phyloP scores from a whole-genome alignment of 2,113 vertebrate genomes.

The Clarias magur region DNA sequence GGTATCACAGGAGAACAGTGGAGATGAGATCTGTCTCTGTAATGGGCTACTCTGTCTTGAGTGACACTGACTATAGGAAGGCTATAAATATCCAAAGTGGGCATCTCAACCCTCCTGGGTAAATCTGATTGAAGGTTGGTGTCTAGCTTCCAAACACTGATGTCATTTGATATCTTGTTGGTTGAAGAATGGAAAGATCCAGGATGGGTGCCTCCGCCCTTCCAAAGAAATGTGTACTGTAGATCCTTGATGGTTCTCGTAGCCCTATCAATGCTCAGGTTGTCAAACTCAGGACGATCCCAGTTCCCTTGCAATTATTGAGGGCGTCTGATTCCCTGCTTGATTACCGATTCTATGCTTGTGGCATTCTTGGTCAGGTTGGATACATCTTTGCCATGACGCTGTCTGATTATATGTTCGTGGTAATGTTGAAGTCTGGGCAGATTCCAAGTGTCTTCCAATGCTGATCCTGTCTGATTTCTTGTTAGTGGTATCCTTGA shows the following conservation, averaged over 20 bases:
- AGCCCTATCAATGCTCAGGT: not conserved
- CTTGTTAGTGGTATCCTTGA: slow-evolving; percentile 1
- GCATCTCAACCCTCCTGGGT: not conserved
- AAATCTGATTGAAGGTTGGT: not conserved
- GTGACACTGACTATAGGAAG: not conserved
- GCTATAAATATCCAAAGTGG: not conserved
- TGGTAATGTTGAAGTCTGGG: not conserved
- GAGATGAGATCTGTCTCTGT: not conserved
- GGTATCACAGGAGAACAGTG: not conserved
- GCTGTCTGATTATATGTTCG: not conserved
- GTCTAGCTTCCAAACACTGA: not conserved
- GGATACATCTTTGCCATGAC: not conserved
- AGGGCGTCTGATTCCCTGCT: not conserved
- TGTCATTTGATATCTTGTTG: not conserved
- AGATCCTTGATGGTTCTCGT: not conserved
- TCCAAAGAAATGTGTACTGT: not conserved
- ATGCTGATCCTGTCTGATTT: not conserved
- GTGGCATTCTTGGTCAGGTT: not conserved
- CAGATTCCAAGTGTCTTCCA: not conserved
- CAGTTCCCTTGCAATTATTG: not conserved
- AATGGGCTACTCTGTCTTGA: not conserved
- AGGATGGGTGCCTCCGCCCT: not conserved
- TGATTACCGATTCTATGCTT: too few relatives aligned
- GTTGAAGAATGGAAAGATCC: slow-evolving; percentile 23
- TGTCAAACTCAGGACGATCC: not conserved